Evolutionary conservation across 1,140 invertebrate genomes (phyloP).

Genomic region (Drosophila nikananu): DNA sequence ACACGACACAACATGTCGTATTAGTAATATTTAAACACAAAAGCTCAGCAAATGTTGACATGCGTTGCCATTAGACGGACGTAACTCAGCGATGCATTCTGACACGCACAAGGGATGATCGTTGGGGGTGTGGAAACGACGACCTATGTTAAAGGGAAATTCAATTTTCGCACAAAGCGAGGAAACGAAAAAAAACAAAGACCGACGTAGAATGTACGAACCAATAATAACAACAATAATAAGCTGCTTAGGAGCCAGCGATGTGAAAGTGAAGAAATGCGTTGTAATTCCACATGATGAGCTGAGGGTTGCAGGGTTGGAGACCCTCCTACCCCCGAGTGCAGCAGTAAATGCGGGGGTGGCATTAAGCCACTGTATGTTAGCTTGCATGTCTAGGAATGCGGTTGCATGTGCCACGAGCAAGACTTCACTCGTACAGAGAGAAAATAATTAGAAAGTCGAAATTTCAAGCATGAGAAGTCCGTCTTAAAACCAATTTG

Average conservation of each 20-base stretch:
- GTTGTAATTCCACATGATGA: conserved; percentile 69
- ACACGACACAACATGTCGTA: conserved; percentile 79
- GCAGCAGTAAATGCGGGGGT: conserved; percentile 20
- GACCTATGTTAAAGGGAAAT: conserved; percentile 50
- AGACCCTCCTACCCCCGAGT: neutral
- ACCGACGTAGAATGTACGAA: conserved; percentile 10
- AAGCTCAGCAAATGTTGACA: conserved; percentile 81
- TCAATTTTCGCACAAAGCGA: conserved; percentile 71
- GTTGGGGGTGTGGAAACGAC: neutral
- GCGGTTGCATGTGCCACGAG: conserved; percentile 64
- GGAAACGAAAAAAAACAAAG: conserved; percentile 41
- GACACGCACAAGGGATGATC: conserved; percentile 62
- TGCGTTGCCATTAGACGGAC: conserved; percentile 75
- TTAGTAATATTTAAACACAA: conserved; percentile 84
- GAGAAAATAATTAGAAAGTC: neutral
- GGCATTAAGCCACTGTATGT: conserved; percentile 66
- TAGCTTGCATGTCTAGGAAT: conserved; percentile 47
- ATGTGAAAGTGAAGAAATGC: conserved; percentile 82
- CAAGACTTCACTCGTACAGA: conserved; percentile 5
- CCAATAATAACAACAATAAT: conserved; percentile 75
- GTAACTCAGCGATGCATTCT: conserved; percentile 63
- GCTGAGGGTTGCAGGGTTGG: neutral
- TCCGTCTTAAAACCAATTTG: fast-evolving
- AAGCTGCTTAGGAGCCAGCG: conserved; percentile 79
- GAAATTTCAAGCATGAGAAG: no score